Evolutionary conservation across 1,140 invertebrate species (phyloP).

Genomic region (Phortica variegata): DNA sequence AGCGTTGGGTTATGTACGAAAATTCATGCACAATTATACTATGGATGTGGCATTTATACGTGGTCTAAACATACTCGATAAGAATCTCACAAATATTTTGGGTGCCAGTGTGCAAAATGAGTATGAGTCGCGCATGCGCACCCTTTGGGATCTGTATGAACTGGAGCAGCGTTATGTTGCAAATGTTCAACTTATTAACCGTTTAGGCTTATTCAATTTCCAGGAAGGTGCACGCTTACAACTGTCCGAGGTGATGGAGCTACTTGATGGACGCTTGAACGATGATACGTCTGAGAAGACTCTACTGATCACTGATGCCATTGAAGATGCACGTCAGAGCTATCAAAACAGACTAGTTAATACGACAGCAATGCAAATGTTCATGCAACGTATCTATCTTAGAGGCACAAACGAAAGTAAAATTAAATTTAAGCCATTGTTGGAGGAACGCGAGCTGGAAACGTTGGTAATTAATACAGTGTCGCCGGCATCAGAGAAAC

Average conservation of each 20-base stretch:
- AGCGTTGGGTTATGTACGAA: conserved; percentile 27
- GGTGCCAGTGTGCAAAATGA: conserved; percentile 38
- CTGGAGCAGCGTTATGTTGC: conserved; percentile 36
- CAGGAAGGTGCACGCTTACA: conserved; percentile 19
- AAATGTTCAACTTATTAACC: conserved; percentile 28
- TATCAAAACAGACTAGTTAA: conserved; percentile 33
- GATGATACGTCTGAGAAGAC: too few species aligned
- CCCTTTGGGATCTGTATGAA: conserved; percentile 43
- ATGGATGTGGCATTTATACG: conserved; percentile 47
- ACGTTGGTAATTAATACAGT: conserved; percentile 8
- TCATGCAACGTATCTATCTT: conserved; percentile 34
- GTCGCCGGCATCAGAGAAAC: conserved; percentile 15
- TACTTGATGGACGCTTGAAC: too few species aligned
- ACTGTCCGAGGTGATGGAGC: conserved; percentile 25
- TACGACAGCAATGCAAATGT: conserved; percentile 46
- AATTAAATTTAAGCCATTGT: conserved; percentile 17
- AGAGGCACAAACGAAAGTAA: conserved; percentile 30
- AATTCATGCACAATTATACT: conserved; percentile 43
- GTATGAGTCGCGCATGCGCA: conserved; percentile 37
- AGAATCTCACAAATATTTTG: conserved; percentile 29
- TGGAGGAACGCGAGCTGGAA: conserved; percentile 21
- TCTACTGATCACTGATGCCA: not conserved
- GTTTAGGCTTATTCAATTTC: conserved; percentile 25
- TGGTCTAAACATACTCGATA: conserved; percentile 37
- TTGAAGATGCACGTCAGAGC: conserved; percentile 12